phyloP scores from a whole-genome alignment of 2,888 invertebrate genomes.

The Cataglyphis livida region DNA sequence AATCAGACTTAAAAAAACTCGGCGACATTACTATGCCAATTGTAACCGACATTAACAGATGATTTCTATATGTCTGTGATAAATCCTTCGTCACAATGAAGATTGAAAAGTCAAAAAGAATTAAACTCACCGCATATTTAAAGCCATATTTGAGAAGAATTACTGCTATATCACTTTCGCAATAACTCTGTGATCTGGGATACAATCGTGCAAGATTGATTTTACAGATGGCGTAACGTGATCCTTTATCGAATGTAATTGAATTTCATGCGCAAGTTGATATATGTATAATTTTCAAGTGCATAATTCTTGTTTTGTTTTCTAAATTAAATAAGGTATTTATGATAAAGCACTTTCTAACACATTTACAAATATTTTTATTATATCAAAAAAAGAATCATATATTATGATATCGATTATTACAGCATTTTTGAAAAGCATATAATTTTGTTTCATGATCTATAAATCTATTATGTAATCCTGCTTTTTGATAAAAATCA shows the following conservation, averaged over 20 bases:
- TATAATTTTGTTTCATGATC: too few species aligned
- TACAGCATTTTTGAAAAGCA: too few species aligned
- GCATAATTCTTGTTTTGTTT: too few species aligned
- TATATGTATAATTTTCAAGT: too few species aligned
- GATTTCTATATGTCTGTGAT: neutral
- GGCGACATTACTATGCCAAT: neutral
- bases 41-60: neutral
- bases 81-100: conserved; percentile 49
- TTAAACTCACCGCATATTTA: conserved; percentile 77
- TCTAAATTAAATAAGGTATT: too few species aligned
- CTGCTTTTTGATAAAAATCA: too few species aligned
- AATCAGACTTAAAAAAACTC: neutral
- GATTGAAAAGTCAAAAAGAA: conserved; percentile 67
- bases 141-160: conserved; percentile 77
- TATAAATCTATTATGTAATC: too few species aligned
- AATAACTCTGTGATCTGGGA: conserved; percentile 41
- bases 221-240: conserved; percentile 65
- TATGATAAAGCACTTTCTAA: too few species aligned
- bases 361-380: too few species aligned
- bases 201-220: conserved; percentile 58
- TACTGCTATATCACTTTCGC: conserved; percentile 55
- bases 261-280: too few species aligned
- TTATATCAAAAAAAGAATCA: too few species aligned
- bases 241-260: neutral
- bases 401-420: too few species aligned